Evolutionary conservation across 1,140 invertebrate genomes (phyloP), one percentile per base, ranked within the genome.

Genomic region (Epicauta chinensis): DNA sequence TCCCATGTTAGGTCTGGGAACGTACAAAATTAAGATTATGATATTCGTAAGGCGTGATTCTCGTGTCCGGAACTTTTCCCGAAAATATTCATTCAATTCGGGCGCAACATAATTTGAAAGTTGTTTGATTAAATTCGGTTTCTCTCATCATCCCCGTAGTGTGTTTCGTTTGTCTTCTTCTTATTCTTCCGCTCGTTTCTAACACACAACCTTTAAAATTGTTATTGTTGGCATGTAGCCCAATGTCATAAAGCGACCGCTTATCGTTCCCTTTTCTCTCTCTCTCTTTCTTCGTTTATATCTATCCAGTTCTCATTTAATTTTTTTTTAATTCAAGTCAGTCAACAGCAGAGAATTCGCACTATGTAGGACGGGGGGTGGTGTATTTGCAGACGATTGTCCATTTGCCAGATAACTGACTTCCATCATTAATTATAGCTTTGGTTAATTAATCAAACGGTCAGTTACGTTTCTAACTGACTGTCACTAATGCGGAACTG

Each of bases 71-170:
- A 50, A 50, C 30, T 50, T 50, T 31, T 41, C 32, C 30, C 32
- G 34, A 16, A 50, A 50, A 50, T 50, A 41, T 51, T 51, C 38
- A 51, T 51, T 51, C 38, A 30, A 32, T 34, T 45, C 14, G 13
- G 23, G 37, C 14, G 32, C 42, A 41, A 52, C 37, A 31, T 45
- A 58, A 58, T 53, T 58, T 58, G 53, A 47, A 58, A 58, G 53
- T 58, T 58, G 53, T 35, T 55, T 58, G 56, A 58, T 58, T 58
- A 58, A 58, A 58, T 58, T 58, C 47, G 52, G 56, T 58, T 58
- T 58, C 52, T 58, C 56, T 52, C 56, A 44, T 55, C 53, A 38
- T 41, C 56, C 37, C 48, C 34, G 4, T 23, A 5, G 7, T 23
- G 7, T 7, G 7, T 23, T 23, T 2, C 4, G 23, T 23, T n/a